Conservation (phyloP, 2,888 invertebrate genomes). For the Lasioglossum calceatum region DNA sequence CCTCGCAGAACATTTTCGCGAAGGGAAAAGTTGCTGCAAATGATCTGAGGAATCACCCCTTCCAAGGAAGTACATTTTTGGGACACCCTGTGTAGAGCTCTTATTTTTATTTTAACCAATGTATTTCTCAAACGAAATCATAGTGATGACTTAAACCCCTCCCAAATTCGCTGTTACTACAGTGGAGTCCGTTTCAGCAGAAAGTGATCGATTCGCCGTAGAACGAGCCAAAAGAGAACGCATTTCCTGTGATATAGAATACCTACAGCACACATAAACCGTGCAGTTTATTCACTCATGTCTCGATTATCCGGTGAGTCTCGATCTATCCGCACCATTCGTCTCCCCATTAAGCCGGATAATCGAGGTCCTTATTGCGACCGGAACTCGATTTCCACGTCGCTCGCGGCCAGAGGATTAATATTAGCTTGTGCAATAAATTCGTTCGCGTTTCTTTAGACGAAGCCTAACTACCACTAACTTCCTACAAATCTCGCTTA, state of each 20-base stretch:
- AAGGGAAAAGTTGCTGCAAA: too few species aligned
- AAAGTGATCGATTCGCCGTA: not conserved
- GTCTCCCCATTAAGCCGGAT: conserved; percentile 10
- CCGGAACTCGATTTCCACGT: conserved; percentile 12
- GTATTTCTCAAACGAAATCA: not conserved
- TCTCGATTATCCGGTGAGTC: conserved; percentile 5
- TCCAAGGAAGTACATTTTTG: too few species aligned
- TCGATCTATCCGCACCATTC: conserved; percentile 12
- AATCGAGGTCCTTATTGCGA: conserved; percentile 10
- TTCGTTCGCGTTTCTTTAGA: conserved; percentile 6
- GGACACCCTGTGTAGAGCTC: too few species aligned
- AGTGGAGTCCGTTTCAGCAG: not conserved
- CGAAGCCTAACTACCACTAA: not conserved
- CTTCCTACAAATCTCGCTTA: conserved; percentile 1
- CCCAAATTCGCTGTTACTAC: not conserved
- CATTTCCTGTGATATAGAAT: conserved; percentile 9
- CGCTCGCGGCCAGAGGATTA: conserved; percentile 5
- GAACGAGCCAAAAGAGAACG: conserved; percentile 5
- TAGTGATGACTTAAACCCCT: not conserved
- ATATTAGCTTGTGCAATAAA: conserved; percentile 8
- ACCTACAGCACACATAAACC: not conserved
- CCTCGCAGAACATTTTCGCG: too few species aligned
- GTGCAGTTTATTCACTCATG: conserved; percentile 5
- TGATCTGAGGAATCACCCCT: too few species aligned
- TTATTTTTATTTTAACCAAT: not conserved